Evolutionary conservation across 1,140 invertebrate species (phyloP).

Genomic region (Anoplophora glabripennis): DNA sequence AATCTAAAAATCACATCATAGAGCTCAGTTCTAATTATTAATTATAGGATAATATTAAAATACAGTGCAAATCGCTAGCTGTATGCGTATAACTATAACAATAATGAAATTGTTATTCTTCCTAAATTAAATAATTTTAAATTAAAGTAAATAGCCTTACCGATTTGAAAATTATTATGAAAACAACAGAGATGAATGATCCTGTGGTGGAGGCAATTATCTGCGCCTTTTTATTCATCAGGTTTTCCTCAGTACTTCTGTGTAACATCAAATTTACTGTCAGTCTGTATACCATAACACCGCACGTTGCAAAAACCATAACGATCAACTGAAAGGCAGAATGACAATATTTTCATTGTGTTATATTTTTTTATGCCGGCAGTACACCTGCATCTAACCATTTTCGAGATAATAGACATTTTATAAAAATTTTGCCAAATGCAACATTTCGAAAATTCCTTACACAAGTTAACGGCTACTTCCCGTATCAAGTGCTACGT

Average conservation of each 20-base stretch:
- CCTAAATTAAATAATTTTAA: too few relatives aligned
- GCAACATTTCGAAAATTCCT: too few relatives aligned
- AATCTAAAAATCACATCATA: constrained; percentile 55
- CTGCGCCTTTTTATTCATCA: constrained; percentile 53
- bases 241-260: not conserved
- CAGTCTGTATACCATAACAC: constrained; percentile 28
- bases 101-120: too few relatives aligned
- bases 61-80: too few relatives aligned
- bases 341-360: not conserved
- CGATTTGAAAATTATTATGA: constrained; percentile 81
- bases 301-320: constrained; percentile 21
- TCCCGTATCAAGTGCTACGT: too few relatives aligned
- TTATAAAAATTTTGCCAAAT: too few relatives aligned
- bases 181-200: constrained; percentile 76
- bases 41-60: too few relatives aligned
- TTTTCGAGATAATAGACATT: too few relatives aligned
- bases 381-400: too few relatives aligned
- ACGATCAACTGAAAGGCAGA: constrained; percentile 22
- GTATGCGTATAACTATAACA: too few relatives aligned
- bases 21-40: constrained; percentile 43
- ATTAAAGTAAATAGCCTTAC: constrained; percentile 49
- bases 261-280: constrained; percentile 14
- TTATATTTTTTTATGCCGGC: too few relatives aligned
- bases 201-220: constrained; percentile 77
- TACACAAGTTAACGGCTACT: too few relatives aligned